These are phyloP conservation scores for Boleophthalmus pectinirostris DNA, from an alignment of 2,113 vertebrate genomes.

Conservation along the genomic window DNA sequence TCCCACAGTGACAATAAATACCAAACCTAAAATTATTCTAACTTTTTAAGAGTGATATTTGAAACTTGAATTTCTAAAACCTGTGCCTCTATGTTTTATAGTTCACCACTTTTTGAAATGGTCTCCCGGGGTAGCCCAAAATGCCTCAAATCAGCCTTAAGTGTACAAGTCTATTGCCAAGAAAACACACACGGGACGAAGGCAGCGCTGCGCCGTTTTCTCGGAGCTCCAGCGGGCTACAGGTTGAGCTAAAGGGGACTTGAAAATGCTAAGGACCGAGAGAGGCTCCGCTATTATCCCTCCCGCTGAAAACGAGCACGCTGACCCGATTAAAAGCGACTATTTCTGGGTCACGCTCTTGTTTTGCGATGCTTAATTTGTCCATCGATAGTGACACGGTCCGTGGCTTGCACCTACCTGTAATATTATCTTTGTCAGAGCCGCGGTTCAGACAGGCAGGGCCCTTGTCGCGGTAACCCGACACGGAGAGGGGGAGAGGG, in stretches of 20 bases:
- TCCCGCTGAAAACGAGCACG: constrained; percentile 64
- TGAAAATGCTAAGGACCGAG: constrained; percentile 57
- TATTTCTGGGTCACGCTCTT: constrained; percentile 70
- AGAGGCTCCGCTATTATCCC: constrained; percentile 63
- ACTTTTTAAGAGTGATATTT: no score
- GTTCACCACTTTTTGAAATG: neutral
- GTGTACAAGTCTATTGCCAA: neutral
- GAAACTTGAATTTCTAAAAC: no score
- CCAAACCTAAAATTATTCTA: no score
- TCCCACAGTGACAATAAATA: no score
- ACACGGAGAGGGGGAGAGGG: constrained; percentile 33
- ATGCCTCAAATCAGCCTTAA: neutral
- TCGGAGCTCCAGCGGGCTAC: constrained; percentile 46
- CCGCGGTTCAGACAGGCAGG: constrained; percentile 81
- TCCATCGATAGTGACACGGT: constrained; percentile 68
- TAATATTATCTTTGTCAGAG: constrained; percentile 94
- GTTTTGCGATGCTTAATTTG: constrained; percentile 71
- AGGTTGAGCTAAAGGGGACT: constrained; percentile 59
- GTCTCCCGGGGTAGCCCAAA: neutral
- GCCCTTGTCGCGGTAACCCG: constrained; percentile 88
- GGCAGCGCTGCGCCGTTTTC: constrained; percentile 48
- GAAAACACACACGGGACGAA: neutral
- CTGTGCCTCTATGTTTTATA: no score
- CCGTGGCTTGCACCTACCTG: constrained; percentile 92
- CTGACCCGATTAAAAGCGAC: constrained; percentile 67